These are phyloP conservation scores for Calonectris borealis DNA, from an alignment of 2,113 vertebrate species.

Conservation along the genomic window DNA sequence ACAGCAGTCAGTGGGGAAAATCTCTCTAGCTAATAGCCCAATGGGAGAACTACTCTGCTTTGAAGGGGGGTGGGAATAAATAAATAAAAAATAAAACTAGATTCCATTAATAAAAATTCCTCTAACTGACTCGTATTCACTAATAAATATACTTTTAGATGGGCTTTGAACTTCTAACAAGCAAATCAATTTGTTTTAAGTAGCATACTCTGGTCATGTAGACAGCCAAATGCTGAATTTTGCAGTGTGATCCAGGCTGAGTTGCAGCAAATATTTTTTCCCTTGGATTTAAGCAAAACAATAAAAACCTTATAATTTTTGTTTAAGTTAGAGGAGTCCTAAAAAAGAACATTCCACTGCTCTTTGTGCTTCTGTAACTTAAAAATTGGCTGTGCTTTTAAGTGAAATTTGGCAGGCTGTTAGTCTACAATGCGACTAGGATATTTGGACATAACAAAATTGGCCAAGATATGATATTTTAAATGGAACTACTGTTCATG, in stretches of 20 bases:
- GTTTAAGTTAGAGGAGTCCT: constrained; percentile 63
- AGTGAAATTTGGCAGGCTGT: constrained; percentile 71
- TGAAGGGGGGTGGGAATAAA: not conserved
- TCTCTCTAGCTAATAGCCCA: not conserved
- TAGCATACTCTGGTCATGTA: not conserved
- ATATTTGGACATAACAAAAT: constrained; percentile 77
- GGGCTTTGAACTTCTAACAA: constrained; percentile 36
- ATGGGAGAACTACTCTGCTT: not conserved
- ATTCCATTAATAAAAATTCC: constrained; percentile 52
- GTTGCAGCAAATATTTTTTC: constrained; percentile 38
- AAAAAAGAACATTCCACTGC: constrained; percentile 68
- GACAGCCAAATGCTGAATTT: constrained; percentile 41
- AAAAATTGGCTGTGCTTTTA: constrained; percentile 68
- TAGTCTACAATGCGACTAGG: constrained; percentile 70
- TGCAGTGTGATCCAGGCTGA: constrained; percentile 10
- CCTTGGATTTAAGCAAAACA: constrained; percentile 49
- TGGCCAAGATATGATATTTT: constrained; percentile 76
- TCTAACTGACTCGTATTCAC: constrained; percentile 36
- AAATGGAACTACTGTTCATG: constrained; percentile 74
- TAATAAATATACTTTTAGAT: constrained; percentile 40
- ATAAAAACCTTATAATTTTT: constrained; percentile 65
- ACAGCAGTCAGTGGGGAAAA: not conserved
- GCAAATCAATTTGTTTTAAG: constrained; percentile 43
- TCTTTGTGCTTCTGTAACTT: constrained; percentile 71
- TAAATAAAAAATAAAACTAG: not conserved